Percentiles rank a stretch among this genome's conserved stretches.
These are phyloP conservation scores for Peromyscus polionotus DNA, from an alignment of 2,113 vertebrate genomes.

Conservation along the genomic window DNA sequence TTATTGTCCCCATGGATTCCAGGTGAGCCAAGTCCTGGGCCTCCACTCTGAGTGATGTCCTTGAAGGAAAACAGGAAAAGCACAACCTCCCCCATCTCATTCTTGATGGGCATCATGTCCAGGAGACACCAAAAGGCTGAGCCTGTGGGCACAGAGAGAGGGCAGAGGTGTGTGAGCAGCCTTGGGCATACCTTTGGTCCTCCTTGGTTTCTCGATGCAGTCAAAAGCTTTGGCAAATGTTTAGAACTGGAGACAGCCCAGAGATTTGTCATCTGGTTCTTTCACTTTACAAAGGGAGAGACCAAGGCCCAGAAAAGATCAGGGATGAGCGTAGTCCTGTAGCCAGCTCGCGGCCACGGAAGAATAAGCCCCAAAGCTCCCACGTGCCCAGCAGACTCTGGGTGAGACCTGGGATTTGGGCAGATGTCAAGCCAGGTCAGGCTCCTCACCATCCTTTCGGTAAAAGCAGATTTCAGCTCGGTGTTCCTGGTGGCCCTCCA, in stretches of 20 bases:
- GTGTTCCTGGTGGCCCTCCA: conserved; percentile 95
- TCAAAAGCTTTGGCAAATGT: conserved; percentile 33
- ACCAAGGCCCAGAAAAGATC: background rate
- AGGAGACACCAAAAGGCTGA: conserved; percentile 94
- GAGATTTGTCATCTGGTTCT: background rate
- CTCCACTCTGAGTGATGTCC: conserved; percentile 92
- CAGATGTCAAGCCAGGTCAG: background rate
- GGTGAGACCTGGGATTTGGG: background rate
- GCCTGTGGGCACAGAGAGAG: conserved; percentile 84
- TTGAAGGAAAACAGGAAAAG: conserved; percentile 98
- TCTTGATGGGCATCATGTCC: conserved; percentile 98
- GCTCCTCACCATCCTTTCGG: conserved; percentile 93
- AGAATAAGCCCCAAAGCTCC: background rate
- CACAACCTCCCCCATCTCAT: conserved; percentile 97
- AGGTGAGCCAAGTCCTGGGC: background rate
- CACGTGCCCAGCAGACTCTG: background rate
- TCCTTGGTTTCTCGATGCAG: background rate
- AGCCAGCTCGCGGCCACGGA: background rate
- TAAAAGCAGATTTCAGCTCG: conserved; percentile 96
- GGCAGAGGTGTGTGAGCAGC: conserved; percentile 13
- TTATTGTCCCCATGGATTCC: conserved; percentile 60
- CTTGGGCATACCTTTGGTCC: accelerated
- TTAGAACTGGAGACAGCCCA: conserved; percentile 1
- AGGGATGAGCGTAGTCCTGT: background rate
- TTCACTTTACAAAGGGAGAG: conserved; percentile 40